These are phyloP conservation scores for Malacosoma neustria DNA, from an alignment of 2,888 invertebrate genomes.

Conservation along the genomic window DNA sequence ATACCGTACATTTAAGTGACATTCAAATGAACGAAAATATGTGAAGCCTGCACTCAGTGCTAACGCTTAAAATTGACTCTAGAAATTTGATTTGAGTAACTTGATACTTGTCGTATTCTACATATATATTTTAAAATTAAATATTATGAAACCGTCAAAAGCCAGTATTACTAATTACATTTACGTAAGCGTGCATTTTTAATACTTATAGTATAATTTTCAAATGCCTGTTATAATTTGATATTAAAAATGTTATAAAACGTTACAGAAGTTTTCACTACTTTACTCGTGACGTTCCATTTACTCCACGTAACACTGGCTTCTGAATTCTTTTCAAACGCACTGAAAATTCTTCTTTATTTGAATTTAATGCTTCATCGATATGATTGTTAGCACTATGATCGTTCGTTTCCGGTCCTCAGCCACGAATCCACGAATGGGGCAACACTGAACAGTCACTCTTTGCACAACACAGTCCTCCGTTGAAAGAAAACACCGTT, in stretches of 20 bases:
- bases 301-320: constrained; percentile 51
- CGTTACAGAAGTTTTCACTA: not conserved
- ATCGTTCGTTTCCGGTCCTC: constrained; percentile 37
- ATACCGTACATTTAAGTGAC: too few relatives aligned
- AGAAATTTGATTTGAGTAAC: constrained; percentile 4
- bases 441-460: constrained; percentile 60
- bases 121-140: constrained; percentile 1
- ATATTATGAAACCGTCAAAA: constrained; percentile 7
- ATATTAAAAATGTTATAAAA: not conserved
- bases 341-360: too few relatives aligned
- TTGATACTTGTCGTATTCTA: constrained; percentile 8
- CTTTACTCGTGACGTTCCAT: constrained; percentile 1
- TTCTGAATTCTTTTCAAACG: constrained; percentile 17
- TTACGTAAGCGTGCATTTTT: not conserved
- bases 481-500: constrained; percentile 34
- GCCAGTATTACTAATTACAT: constrained; percentile 20
- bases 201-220: not conserved
- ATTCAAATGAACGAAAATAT: too few relatives aligned
- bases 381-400: constrained; percentile 21
- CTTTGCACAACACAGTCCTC: constrained; percentile 48
- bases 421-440: constrained; percentile 25
- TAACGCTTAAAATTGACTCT: not conserved
- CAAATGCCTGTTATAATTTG: not conserved
- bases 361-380: too few relatives aligned
- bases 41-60: not conserved